Evolutionary conservation across 2,888 invertebrate genomes (phyloP).

Genomic region (Tinea pellionella): DNA sequence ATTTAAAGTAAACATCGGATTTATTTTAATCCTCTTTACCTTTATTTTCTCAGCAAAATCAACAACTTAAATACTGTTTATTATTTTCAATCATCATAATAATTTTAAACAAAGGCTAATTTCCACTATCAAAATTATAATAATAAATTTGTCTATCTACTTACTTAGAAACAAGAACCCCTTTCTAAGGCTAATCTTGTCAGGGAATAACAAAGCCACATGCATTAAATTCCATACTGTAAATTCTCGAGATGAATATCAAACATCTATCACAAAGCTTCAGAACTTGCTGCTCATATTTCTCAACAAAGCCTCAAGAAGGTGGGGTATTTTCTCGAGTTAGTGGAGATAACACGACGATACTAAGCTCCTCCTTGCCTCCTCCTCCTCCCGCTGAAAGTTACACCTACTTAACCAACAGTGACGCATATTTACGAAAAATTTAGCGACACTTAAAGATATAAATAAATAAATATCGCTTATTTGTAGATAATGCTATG

Average conservation of each 20-base stretch:
- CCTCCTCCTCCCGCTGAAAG: background rate
- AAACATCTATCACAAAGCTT: background rate
- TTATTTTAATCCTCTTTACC: too few relatives aligned
- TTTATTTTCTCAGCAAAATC: too few relatives aligned
- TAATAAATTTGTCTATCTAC: too few relatives aligned
- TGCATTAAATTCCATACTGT: background rate
- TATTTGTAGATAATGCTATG: too few relatives aligned
- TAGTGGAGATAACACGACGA: slow-evolving; percentile 42
- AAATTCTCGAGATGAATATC: background rate
- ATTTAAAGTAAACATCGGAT: too few relatives aligned
- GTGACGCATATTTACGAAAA: background rate
- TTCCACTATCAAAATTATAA: too few relatives aligned
- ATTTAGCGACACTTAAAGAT: background rate
- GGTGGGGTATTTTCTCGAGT: slow-evolving; percentile 45
- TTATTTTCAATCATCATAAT: too few relatives aligned
- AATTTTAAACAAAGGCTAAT: too few relatives aligned
- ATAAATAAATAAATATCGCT: too few relatives aligned
- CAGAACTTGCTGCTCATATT: slow-evolving; percentile 29
- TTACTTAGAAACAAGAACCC: too few relatives aligned
- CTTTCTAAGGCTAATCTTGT: background rate
- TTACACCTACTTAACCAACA: background rate
- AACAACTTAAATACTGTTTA: too few relatives aligned
- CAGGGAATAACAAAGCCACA: background rate
- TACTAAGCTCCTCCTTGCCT: slow-evolving; percentile 15
- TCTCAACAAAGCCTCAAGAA: slow-evolving; percentile 28